Percentiles rank a stretch among this genome's conserved stretches.
Conservation (phyloP, 2,797 vertebrate species). For the Monodelphis domestica region DNA sequence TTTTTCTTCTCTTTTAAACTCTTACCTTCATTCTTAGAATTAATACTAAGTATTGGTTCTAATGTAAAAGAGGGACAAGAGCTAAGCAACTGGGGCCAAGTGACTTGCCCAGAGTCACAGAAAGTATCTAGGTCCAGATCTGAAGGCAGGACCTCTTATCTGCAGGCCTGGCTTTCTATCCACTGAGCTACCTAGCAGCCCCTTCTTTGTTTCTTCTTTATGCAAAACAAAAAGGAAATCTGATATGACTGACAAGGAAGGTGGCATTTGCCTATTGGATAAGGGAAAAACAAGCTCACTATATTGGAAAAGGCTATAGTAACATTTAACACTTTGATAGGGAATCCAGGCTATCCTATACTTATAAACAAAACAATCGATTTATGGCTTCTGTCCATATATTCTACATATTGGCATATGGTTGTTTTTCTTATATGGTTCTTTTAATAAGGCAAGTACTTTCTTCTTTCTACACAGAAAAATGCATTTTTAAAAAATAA, state of each 20-base stretch:
- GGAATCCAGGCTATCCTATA: neutral
- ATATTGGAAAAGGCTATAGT: neutral
- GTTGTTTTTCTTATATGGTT: neutral
- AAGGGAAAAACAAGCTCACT: fast-evolving
- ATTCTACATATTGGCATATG: neutral
- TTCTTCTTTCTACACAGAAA: neutral
- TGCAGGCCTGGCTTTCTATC: too few relatives aligned
- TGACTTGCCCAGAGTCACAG: too few relatives aligned
- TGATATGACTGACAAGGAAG: neutral
- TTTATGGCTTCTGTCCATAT: slow-evolving; percentile 4
- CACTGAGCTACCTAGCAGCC: too few relatives aligned
- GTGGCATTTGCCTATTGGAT: fast-evolving
- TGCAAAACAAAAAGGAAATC: neutral
- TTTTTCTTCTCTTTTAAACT: too few relatives aligned
- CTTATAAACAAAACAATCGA: neutral
- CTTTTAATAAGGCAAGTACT: slow-evolving; percentile 30
- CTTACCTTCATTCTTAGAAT: too few relatives aligned
- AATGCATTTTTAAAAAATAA: neutral
- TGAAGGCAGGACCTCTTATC: too few relatives aligned
- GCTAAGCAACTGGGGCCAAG: too few relatives aligned
- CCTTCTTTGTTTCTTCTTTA: neutral
- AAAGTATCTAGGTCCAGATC: too few relatives aligned
- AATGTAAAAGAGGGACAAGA: too few relatives aligned
- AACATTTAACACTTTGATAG: neutral
- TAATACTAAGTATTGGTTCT: too few relatives aligned